phyloP scores from a whole-genome alignment of 2,888 invertebrate genomes.

The Aphidoletes aphidimyza region DNA sequence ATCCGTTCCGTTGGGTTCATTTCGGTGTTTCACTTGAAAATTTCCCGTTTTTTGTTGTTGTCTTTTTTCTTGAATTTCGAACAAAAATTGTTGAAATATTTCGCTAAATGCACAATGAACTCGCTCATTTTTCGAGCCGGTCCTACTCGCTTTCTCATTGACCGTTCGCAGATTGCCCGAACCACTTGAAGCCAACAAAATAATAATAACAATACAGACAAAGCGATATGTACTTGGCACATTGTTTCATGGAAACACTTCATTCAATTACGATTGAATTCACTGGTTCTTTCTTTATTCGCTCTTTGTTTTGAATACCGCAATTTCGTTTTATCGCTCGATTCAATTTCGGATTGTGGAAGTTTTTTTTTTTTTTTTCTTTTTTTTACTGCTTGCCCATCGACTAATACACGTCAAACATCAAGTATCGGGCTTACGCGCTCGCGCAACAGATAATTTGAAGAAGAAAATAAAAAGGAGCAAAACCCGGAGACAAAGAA shows the following conservation, averaged over 20 bases:
- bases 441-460: neutral
- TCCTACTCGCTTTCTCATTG: neutral
- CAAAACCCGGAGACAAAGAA: too few species aligned
- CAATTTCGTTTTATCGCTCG: neutral
- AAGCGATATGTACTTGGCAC: neutral
- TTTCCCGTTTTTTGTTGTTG: too few species aligned
- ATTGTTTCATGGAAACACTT: neutral
- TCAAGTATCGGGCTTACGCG: neutral
- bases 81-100: neutral
- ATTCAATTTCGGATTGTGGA: conserved; percentile 37
- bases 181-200: conserved; percentile 12
- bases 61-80: neutral
- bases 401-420: neutral
- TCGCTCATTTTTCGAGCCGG: neutral
- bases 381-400: neutral
- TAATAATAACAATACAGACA: neutral
- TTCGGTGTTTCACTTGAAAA: too few species aligned
- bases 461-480: neutral
- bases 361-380: too few species aligned
- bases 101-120: conserved; percentile 32
- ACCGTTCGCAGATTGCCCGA: conserved; percentile 33
- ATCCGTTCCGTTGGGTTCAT: neutral
- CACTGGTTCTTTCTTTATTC: neutral
- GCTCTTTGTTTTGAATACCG: conserved; percentile 16
- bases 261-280: conserved; percentile 46